Evolutionary conservation across 2,888 invertebrate genomes (phyloP), one percentile per base, ranked within the genome.

Genomic region (Abrostola tripartita): DNA sequence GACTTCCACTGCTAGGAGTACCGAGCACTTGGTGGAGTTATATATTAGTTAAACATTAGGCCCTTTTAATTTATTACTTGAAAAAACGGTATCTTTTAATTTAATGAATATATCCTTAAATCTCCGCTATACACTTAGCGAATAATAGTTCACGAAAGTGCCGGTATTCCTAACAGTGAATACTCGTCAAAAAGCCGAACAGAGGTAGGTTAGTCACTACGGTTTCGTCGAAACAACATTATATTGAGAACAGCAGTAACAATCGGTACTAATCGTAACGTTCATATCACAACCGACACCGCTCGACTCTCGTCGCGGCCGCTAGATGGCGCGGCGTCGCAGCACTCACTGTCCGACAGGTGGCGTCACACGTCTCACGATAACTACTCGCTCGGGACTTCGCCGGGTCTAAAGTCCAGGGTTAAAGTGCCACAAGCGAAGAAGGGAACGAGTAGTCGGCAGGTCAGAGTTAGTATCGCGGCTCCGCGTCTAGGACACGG

Each of bases 401-500:
- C 74, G 77, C 58, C 61, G 51, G 56, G 53, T 52, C 59, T 52
- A 50, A 60, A 61, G 60, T 67, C 58, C 35, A 38, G 37, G 63
- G n/a, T 44, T n/a, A 66, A 37, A 74, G 71, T 72, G 24, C 71
- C 63, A 56, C 56, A 54, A 58, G 79, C 81, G 79, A 76, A 75
- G 67, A 37, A 50, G 35, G 61, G 78, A 68, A 78, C 74, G 71
- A 77, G 79, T 78, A 81, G 70, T 65, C 69, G 60, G 58, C 72
- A 71, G 9, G 56, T 72, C 52, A 68, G 51, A 65, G 65, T 65
- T 53, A 14, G 73, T 67, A 68, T 62, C 40, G 58, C 72, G 68
- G 63, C 71, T n/a, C n/a, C n/a, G n/a, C n/a, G n/a, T n/a, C 94
- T 95, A 95, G 81, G 95, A 95, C 36, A 95, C 95, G 37, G 95